These are phyloP conservation scores for Crotalus horridus DNA, from an alignment of 2,113 vertebrate genomes.

Conservation along the genomic window DNA sequence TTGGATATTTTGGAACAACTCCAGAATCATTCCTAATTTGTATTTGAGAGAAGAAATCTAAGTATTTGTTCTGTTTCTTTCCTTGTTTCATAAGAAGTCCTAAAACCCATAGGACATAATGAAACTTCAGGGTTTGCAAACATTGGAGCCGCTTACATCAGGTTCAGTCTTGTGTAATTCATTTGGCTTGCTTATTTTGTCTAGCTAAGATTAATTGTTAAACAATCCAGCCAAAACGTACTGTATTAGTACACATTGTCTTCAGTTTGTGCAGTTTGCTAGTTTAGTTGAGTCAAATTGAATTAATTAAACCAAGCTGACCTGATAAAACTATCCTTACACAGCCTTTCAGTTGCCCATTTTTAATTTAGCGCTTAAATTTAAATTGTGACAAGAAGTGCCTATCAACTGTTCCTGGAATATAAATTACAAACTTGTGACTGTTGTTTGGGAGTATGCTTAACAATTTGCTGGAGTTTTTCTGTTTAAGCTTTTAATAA, in stretches of 20 bases:
- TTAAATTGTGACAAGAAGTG: not conserved
- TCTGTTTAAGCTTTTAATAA: not conserved
- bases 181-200: not conserved
- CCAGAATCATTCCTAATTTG: not conserved
- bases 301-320: slow-evolving; percentile 17
- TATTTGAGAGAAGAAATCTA: not conserved
- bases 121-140: not conserved
- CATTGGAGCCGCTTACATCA: not conserved
- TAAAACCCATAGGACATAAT: not conserved
- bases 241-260: slow-evolving; percentile 14
- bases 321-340: not conserved
- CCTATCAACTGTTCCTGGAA: not conserved
- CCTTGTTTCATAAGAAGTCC: not conserved
- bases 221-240: not conserved
- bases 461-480: not conserved
- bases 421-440: not conserved
- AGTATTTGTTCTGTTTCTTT: not conserved
- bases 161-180: not conserved
- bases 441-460: not conserved
- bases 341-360: not conserved
- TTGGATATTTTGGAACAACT: not conserved
- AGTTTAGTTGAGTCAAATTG: slow-evolving; percentile 8
- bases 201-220: slow-evolving; percentile 5
- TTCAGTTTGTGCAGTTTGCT: slow-evolving; percentile 1
- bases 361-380: slow-evolving; percentile 13